These are phyloP conservation scores for Nomada ferruginata DNA, from an alignment of 2,888 invertebrate genomes.

Conservation along the genomic window DNA sequence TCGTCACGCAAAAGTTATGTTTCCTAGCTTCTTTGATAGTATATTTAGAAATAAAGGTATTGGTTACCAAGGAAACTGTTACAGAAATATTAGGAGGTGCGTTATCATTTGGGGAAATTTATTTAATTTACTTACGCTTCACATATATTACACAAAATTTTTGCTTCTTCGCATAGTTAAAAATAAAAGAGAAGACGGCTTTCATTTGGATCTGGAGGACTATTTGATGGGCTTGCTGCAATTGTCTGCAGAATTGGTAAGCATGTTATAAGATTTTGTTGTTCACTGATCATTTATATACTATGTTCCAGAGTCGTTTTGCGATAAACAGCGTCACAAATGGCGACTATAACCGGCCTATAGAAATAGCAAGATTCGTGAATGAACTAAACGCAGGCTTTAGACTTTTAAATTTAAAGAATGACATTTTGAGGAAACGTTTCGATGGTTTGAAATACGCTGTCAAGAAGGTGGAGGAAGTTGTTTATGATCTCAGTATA, in stretches of 20 bases:
- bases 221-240: conserved; percentile 93
- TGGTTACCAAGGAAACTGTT: conserved; percentile 90
- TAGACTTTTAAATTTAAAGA: conserved; percentile 94
- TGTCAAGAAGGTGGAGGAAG: conserved; percentile 96
- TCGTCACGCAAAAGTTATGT: conserved; percentile 91
- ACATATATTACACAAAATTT: neutral
- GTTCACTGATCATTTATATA: neutral
- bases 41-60: conserved; percentile 91
- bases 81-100: conserved; percentile 92
- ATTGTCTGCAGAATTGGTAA: conserved; percentile 93
- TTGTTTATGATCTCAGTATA: conserved; percentile 94
- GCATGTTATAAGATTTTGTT: conserved; percentile 9
- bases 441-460: conserved; percentile 96
- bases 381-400: conserved; percentile 95
- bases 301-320: conserved; percentile 87
- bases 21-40: conserved; percentile 91
- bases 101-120: conserved; percentile 14
- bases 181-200: conserved; percentile 89
- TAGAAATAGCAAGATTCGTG: conserved; percentile 93
- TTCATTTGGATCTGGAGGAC: conserved; percentile 96
- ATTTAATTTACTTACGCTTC: conserved; percentile 18
- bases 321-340: conserved; percentile 94
- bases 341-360: conserved; percentile 92
- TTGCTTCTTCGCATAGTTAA: conserved; percentile 87
- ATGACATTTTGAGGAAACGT: conserved; percentile 93